A percentile compares a stretch with the other conserved stretches of the same genome.
These are phyloP conservation scores for Frieseomelitta varia DNA, from an alignment of 1,140 invertebrate genomes.

Conservation along the genomic window DNA sequence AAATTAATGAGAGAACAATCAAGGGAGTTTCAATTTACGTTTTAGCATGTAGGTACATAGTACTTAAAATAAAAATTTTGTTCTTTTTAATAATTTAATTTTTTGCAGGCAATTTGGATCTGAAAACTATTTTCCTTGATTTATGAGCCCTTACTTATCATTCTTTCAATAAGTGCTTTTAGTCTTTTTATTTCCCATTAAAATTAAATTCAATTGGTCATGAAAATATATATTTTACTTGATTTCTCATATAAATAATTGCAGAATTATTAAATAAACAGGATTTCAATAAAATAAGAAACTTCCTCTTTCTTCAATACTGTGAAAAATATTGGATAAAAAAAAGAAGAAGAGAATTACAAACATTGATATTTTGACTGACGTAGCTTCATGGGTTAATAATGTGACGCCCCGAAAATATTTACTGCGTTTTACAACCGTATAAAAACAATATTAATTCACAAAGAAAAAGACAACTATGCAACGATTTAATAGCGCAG, in stretches of 20 bases:
- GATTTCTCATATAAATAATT: background rate
- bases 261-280: background rate
- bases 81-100: background rate
- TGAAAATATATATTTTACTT: slow-evolving; percentile 10
- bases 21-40: background rate
- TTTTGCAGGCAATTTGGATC: background rate
- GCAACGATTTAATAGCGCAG: background rate
- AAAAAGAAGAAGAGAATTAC: background rate
- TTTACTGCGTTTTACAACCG: background rate
- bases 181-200: background rate
- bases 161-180: background rate
- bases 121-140: background rate
- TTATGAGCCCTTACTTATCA: background rate
- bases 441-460: background rate
- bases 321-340: background rate
- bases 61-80: background rate
- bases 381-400: background rate
- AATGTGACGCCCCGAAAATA: background rate
- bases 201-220: slow-evolving; percentile 3
- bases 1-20: background rate
- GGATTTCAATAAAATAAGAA: background rate
- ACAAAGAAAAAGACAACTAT: background rate
- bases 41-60: background rate
- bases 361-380: slow-evolving; percentile 1
- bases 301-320: background rate